Conservation (phyloP, 2,797 vertebrate species). For the Manis pentadactyla region DNA sequence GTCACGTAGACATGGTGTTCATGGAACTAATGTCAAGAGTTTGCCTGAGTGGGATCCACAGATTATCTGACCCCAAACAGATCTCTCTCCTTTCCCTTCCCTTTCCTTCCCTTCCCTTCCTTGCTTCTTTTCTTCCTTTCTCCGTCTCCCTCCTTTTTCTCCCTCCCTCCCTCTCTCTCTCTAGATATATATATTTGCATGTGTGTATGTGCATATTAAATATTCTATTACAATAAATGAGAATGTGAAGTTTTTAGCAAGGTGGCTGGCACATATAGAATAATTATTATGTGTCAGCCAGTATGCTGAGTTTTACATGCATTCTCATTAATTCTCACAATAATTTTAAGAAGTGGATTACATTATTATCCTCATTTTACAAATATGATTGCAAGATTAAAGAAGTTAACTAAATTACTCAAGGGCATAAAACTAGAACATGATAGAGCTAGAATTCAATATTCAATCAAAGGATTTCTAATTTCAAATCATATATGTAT, state of each 20-base stretch:
- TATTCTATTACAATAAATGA: not conserved
- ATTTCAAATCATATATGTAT: not conserved
- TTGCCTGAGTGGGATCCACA: not conserved
- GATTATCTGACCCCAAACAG: not conserved
- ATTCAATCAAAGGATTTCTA: constrained; percentile 1
- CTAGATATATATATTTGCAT: too few species aligned
- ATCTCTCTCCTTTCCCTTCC: not conserved
- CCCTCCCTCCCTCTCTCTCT: not conserved
- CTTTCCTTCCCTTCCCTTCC: not conserved
- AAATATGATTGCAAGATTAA: not conserved
- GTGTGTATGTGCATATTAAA: not conserved
- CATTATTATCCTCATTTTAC: not conserved
- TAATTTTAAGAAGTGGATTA: not conserved
- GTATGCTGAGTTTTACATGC: not conserved
- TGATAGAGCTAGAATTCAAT: not conserved
- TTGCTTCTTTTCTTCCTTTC: too few species aligned
- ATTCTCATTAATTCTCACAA: not conserved
- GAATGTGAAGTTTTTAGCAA: not conserved
- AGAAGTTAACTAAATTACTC: not conserved
- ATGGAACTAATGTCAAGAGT: not conserved
- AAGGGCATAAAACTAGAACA: not conserved
- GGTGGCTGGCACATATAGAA: not conserved
- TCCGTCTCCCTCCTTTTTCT: too few species aligned
- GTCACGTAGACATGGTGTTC: not conserved
- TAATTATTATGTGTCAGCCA: not conserved